Evolutionary conservation across 2,888 invertebrate genomes (phyloP).

Genomic region (Scaptomyza tumidula): DNA sequence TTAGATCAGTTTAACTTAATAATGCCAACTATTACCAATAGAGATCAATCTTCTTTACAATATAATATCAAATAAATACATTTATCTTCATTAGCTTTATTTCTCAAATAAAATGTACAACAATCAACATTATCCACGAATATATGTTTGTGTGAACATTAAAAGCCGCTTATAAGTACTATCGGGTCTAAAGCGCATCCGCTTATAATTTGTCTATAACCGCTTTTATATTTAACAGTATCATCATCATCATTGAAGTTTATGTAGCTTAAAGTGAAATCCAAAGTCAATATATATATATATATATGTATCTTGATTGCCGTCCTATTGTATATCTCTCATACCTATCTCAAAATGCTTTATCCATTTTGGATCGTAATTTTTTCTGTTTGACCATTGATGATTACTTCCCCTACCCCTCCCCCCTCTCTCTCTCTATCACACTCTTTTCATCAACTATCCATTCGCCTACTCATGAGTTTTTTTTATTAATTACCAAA

Average conservation of each 20-base stretch:
- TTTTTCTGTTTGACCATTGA: slow-evolving; percentile 47
- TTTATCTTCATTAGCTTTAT: slow-evolving; percentile 3
- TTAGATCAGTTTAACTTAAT: background rate
- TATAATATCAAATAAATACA: background rate
- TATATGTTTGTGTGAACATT: background rate
- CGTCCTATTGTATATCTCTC: slow-evolving; percentile 28
- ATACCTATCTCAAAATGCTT: slow-evolving; percentile 17
- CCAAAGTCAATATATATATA: slow-evolving; percentile 20
- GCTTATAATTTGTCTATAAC: slow-evolving; percentile 12
- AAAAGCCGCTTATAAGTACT: background rate
- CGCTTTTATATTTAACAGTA: background rate
- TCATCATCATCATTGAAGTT: slow-evolving; percentile 6
- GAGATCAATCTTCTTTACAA: background rate
- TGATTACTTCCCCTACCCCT: slow-evolving; percentile 29
- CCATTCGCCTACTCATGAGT: slow-evolving; percentile 7
- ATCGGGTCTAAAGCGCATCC: background rate
- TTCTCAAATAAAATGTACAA: background rate
- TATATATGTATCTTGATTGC: slow-evolving; percentile 43
- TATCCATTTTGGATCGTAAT: slow-evolving; percentile 38
- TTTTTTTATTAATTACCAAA: slow-evolving; percentile 63
- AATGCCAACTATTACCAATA: too few relatives aligned
- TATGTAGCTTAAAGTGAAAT: slow-evolving; percentile 45
- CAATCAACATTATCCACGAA: background rate
- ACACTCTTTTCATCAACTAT: background rate
- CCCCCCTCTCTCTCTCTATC: background rate